These are phyloP conservation scores for Diglossa brunneiventris DNA, from an alignment of 2,113 vertebrate genomes.

Conservation along the genomic window DNA sequence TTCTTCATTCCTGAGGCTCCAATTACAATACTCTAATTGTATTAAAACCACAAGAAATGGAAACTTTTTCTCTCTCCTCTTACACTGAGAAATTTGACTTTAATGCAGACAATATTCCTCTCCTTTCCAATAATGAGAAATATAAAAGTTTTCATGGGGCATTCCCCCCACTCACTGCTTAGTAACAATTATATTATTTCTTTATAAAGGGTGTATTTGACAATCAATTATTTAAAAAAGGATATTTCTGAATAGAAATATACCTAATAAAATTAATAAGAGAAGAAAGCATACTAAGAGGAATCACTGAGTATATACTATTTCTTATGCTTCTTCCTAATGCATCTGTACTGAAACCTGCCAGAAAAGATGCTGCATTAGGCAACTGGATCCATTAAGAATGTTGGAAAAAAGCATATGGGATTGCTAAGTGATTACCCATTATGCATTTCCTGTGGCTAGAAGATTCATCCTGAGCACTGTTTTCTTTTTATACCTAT, in stretches of 20 bases:
- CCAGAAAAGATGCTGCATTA: not conserved
- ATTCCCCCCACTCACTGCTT: rapidly evolving
- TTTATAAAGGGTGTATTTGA: not conserved
- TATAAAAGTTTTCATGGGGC: not conserved
- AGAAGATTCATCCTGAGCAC: not conserved
- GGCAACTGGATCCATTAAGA: not conserved
- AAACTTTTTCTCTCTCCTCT: not conserved
- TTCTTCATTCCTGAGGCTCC: rapidly evolving
- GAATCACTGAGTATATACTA: not conserved
- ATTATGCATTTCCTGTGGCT: not conserved
- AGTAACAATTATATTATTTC: not conserved
- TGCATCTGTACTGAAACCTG: not conserved
- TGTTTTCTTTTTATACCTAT: not conserved
- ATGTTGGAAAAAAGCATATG: not conserved
- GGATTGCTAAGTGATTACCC: not conserved
- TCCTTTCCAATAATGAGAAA: not conserved
- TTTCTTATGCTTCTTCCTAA: not conserved
- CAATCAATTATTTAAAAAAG: not conserved
- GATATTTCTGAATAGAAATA: not conserved
- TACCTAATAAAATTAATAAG: not conserved
- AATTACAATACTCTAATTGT: not conserved
- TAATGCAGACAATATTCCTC: not conserved
- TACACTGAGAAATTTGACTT: not conserved
- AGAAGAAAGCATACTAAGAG: not conserved
- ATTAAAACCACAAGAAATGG: not conserved